A percentile compares a stretch with the other conserved stretches of the same genome.
Conservation (phyloP, 2,888 invertebrate genomes). For the Pyrrhosoma nymphula region DNA sequence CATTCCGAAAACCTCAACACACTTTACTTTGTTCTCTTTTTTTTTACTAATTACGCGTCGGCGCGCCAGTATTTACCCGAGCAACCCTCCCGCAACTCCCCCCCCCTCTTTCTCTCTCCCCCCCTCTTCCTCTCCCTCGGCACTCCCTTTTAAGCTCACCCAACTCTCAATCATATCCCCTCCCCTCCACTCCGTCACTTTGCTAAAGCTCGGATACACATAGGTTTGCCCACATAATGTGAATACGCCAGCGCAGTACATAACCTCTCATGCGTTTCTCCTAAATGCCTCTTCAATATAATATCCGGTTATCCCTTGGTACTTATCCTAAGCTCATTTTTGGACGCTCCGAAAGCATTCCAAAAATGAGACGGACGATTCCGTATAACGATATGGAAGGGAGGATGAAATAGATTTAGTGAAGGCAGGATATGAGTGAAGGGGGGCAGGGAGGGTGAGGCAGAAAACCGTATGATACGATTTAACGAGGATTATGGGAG, state of each 20-base stretch:
- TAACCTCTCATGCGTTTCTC: neutral
- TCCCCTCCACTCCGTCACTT: neutral
- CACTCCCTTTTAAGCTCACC: neutral
- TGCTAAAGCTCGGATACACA: neutral
- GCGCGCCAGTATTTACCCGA: constrained; percentile 7
- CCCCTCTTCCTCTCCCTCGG: neutral
- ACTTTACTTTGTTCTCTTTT: neutral
- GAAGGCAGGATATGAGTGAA: neutral
- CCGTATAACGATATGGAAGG: neutral
- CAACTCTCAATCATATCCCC: neutral
- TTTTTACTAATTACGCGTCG: constrained; percentile 39
- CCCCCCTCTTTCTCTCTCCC: neutral
- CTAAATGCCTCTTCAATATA: constrained; percentile 35
- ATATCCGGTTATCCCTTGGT: constrained; percentile 44
- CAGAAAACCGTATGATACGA: constrained; percentile 36
- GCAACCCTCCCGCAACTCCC: neutral
- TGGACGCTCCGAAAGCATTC: neutral
- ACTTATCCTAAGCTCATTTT: constrained; percentile 56
- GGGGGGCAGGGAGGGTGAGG: neutral
- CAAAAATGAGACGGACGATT: neutral
- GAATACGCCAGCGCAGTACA: neutral
- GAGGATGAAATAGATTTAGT: neutral
- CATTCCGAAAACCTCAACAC: constrained; percentile 61
- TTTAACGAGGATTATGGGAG: constrained; percentile 49
- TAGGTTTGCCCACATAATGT: neutral